phyloP scores from a whole-genome alignment of 1,140 invertebrate genomes.

The Halesus radiatus region DNA sequence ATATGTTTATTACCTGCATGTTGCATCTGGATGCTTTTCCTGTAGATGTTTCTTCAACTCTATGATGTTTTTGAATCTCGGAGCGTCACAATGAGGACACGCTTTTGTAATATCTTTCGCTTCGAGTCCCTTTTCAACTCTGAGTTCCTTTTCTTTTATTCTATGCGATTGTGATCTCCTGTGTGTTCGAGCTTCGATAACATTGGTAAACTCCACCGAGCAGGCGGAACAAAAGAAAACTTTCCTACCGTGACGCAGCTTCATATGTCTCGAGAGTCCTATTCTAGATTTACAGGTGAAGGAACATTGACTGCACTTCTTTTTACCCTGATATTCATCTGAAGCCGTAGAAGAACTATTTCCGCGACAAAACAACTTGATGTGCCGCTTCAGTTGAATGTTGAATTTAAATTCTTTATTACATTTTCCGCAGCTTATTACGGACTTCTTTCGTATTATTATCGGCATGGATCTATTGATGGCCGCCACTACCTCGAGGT shows the following conservation, averaged over 20 bases:
- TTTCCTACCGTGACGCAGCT: constrained; percentile 69
- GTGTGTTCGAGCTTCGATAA: constrained; percentile 77
- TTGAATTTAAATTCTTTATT: constrained; percentile 77
- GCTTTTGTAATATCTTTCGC: constrained; percentile 65
- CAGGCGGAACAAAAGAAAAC: constrained; percentile 80
- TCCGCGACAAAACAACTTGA: constrained; percentile 69
- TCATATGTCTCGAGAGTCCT: constrained; percentile 77
- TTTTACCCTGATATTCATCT: constrained; percentile 76
- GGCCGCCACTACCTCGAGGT: constrained; percentile 79
- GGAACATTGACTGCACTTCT: constrained; percentile 73
- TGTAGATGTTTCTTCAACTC: constrained; percentile 78
- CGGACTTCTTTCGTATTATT: constrained; percentile 78
- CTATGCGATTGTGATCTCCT: constrained; percentile 75
- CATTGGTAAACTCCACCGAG: constrained; percentile 73
- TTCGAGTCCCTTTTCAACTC: constrained; percentile 62
- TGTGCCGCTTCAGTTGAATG: constrained; percentile 77
- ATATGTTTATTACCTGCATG: constrained; percentile 65
- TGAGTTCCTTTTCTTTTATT: constrained; percentile 67
- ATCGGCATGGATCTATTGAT: constrained; percentile 86
- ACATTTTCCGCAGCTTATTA: constrained; percentile 76
- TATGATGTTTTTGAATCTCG: constrained; percentile 69
- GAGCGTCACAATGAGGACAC: constrained; percentile 74
- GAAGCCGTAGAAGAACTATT: constrained; percentile 68
- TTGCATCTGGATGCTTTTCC: constrained; percentile 73
- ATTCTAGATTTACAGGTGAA: constrained; percentile 73